Conservation (phyloP, 2,113 vertebrate species). For the Vanacampus margaritifer region DNA sequence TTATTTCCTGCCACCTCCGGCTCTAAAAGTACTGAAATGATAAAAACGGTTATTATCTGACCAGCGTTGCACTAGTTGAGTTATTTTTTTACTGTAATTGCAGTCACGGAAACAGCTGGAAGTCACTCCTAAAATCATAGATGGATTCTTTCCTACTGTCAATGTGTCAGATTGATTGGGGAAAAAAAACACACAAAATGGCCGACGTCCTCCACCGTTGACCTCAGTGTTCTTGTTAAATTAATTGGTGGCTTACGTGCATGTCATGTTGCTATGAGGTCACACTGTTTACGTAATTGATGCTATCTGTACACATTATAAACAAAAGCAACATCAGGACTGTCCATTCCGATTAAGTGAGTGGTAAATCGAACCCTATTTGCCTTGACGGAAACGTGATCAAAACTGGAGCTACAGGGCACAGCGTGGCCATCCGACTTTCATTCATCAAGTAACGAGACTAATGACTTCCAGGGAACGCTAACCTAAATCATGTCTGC, state of each 20-base stretch:
- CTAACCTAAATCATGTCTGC: background rate
- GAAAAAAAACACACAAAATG: background rate
- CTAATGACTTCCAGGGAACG: background rate
- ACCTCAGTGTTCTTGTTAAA: background rate
- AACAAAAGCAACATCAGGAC: constrained; percentile 1
- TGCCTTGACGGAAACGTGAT: background rate
- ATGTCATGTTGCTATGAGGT: background rate
- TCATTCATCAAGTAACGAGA: background rate
- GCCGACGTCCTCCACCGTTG: background rate
- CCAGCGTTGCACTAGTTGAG: no score
- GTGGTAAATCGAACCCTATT: background rate
- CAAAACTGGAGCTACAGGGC: background rate
- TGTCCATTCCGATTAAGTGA: background rate
- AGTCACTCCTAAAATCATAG: no score
- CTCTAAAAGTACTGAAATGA: no score
- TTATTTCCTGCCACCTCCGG: no score
- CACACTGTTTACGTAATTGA: background rate
- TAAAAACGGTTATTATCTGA: no score
- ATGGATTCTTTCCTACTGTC: no score
- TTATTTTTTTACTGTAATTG: no score
- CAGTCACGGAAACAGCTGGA: no score
- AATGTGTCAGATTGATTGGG: no score
- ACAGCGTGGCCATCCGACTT: background rate
- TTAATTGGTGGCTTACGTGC: background rate
- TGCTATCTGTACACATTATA: background rate